These are phyloP conservation scores for Pipistrellus pygmaeus DNA, from an alignment of 2,797 vertebrate genomes.

Conservation along the genomic window DNA sequence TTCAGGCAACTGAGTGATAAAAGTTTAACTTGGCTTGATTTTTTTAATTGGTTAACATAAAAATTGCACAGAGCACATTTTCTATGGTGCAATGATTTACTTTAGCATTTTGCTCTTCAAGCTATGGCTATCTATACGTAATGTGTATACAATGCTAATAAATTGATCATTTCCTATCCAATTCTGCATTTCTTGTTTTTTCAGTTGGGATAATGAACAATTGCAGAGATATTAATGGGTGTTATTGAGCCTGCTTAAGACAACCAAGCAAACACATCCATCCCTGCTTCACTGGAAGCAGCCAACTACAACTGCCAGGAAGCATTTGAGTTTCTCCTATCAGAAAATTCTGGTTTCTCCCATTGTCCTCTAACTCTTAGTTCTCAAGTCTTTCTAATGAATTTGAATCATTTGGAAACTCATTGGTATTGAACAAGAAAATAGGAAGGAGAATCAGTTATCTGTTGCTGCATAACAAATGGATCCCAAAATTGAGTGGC, in stretches of 20 bases:
- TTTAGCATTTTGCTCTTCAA: conserved; percentile 45
- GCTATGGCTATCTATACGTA: conserved; percentile 5
- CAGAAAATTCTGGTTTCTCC: conserved; percentile 27
- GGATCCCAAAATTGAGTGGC: neutral
- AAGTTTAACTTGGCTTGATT: conserved; percentile 40
- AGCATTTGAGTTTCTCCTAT: neutral
- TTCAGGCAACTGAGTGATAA: conserved; percentile 1
- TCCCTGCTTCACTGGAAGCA: neutral
- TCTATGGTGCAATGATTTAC: neutral
- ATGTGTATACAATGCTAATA: neutral
- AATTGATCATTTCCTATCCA: neutral
- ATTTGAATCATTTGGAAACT: neutral
- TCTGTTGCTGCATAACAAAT: neutral
- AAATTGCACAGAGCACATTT: conserved; percentile 1
- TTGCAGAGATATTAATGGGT: conserved; percentile 19
- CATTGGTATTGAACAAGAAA: conserved; percentile 26
- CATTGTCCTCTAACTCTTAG: neutral
- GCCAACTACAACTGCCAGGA: neutral
- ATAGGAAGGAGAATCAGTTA: neutral
- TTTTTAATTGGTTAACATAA: conserved; percentile 61
- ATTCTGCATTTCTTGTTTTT: conserved; percentile 55
- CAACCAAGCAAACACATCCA: neutral
- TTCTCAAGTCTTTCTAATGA: neutral
- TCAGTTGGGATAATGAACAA: conserved; percentile 19
- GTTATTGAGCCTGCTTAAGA: conserved; percentile 31